Evolutionary conservation across 2,888 invertebrate genomes (phyloP).

Genomic region (Clepsis dumicolana): DNA sequence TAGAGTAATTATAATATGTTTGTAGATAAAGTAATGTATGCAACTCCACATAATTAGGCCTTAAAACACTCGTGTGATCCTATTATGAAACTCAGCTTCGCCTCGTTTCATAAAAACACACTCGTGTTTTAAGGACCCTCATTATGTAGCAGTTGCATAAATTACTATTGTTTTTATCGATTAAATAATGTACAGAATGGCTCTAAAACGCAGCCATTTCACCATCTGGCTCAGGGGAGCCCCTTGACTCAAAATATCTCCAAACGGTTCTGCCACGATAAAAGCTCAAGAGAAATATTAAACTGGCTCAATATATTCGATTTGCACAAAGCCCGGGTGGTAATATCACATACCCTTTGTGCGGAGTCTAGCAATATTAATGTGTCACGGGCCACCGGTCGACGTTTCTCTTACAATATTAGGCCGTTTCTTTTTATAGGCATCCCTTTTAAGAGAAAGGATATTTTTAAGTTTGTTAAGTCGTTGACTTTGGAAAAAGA

Average conservation of each 20-base stretch:
- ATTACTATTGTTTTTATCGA: no score
- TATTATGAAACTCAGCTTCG: no score
- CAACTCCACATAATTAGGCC: no score
- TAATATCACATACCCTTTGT: conserved; percentile 18
- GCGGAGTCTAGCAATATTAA: conserved; percentile 24
- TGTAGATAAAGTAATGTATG: no score
- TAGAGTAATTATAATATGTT: no score
- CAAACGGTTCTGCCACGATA: background rate
- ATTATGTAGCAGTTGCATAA: no score
- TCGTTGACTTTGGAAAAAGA: background rate
- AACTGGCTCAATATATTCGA: conserved; percentile 19
- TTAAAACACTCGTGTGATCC: no score
- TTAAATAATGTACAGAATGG: no score
- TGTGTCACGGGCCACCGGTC: background rate
- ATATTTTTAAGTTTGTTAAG: background rate
- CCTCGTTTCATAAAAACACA: no score
- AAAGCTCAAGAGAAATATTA: background rate
- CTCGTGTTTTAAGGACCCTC: no score
- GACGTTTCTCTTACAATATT: conserved; percentile 10
- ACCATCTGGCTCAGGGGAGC: no score
- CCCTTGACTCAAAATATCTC: background rate
- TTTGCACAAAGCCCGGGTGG: conserved; percentile 26
- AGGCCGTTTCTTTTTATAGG: conserved; percentile 8
- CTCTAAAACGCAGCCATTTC: no score
- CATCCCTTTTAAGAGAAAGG: conserved; percentile 2